Evolutionary conservation across 2,113 vertebrate species (phyloP).

Genomic region (Enhydra lutris): DNA sequence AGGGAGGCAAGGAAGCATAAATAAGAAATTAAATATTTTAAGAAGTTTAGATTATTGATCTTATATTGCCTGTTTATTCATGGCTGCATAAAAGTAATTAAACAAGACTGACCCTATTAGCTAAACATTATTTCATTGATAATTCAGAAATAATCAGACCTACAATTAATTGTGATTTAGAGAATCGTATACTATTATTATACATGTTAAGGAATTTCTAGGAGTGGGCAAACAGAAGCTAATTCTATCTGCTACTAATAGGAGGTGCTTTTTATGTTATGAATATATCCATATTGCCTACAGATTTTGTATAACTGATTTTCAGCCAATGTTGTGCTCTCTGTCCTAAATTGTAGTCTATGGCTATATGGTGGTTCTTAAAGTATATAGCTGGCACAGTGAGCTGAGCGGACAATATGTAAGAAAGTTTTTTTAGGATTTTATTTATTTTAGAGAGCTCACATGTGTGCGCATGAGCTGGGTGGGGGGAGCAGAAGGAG

Average conservation of each 20-base stretch:
- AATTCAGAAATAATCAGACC: background rate
- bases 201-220: background rate
- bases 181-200: background rate
- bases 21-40: background rate
- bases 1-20: background rate
- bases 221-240: background rate
- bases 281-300: background rate
- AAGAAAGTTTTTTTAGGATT: background rate
- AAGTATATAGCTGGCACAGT: background rate
- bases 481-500: background rate
- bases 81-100: background rate
- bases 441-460: background rate
- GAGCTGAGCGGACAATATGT: background rate
- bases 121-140: background rate
- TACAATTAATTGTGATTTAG: background rate
- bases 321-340: background rate
- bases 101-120: background rate
- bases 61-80: background rate
- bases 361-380: background rate
- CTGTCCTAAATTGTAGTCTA: background rate
- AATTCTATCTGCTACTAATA: background rate
- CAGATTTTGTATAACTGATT: background rate
- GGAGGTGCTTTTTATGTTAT: background rate
- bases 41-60: background rate
- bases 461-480: background rate